These are phyloP conservation scores for Drosophila rufa DNA, from an alignment of 1,140 invertebrate genomes.

Conservation along the genomic window DNA sequence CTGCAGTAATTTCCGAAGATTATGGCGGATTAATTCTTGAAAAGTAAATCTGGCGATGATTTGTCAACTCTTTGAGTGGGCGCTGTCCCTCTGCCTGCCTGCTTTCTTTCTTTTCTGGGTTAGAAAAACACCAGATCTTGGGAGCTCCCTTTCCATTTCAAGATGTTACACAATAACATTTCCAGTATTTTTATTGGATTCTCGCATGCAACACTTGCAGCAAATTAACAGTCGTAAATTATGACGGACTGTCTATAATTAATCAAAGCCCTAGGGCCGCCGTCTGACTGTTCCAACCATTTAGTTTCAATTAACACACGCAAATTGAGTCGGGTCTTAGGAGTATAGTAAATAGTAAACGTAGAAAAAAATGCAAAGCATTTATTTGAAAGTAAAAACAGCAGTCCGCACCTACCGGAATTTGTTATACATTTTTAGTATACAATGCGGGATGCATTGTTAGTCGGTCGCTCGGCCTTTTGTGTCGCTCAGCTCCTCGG, in stretches of 20 bases:
- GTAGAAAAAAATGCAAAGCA: conserved; percentile 43
- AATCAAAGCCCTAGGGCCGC: conserved; percentile 78
- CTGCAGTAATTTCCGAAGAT: conserved; percentile 46
- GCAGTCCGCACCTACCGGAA: conserved; percentile 69
- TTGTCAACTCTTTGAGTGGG: conserved; percentile 61
- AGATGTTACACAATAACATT: conserved; percentile 47
- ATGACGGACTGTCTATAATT: conserved; percentile 77
- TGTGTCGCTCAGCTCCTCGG: conserved; percentile 30
- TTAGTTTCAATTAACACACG: conserved; percentile 79
- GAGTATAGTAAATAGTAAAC: conserved; percentile 21
- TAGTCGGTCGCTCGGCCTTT: conserved; percentile 51
- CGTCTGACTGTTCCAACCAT: conserved; percentile 24
- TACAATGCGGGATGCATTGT: conserved; percentile 42
- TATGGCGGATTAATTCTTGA: conserved; percentile 78
- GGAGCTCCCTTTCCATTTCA: conserved; percentile 69
- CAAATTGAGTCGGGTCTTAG: conserved; percentile 52
- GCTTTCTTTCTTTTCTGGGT: conserved; percentile 56
- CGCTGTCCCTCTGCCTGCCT: conserved; percentile 25
- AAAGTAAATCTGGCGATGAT: conserved; percentile 80
- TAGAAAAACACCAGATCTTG: conserved; percentile 51
- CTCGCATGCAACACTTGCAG: conserved; percentile 69
- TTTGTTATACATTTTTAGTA: conserved; percentile 66
- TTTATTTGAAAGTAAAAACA: conserved; percentile 74
- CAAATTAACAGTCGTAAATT: conserved; percentile 75
- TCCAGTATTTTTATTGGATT: conserved; percentile 50